Conservation (phyloP, 2,113 vertebrate genomes). For the Ammodytes marinus region DNA sequence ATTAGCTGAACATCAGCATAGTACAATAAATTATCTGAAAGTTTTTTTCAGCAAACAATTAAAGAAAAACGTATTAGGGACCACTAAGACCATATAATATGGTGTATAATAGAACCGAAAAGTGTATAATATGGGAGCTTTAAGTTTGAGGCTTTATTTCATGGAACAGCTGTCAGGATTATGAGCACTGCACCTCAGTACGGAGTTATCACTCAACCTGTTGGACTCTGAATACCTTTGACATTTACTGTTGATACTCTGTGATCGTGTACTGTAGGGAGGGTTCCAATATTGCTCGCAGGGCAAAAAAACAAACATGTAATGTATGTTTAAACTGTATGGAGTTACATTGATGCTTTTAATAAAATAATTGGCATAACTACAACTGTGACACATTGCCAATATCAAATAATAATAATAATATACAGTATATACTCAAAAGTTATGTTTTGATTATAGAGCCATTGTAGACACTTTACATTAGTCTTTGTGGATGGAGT, state of each 20-base stretch:
- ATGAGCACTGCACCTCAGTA: not conserved
- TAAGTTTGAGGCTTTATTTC: not conserved
- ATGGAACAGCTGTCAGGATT: not conserved
- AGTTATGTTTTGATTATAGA: slow-evolving; percentile 3
- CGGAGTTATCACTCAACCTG: not conserved
- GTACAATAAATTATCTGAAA: too few relatives aligned
- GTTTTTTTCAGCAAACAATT: too few relatives aligned
- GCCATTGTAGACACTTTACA: not conserved
- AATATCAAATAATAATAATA: not conserved
- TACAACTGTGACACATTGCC: not conserved
- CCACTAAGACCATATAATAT: too few relatives aligned
- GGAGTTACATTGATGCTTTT: too few relatives aligned
- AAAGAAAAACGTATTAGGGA: too few relatives aligned
- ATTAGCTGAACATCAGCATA: too few relatives aligned
- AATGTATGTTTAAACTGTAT: too few relatives aligned
- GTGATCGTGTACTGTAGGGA: not conserved
- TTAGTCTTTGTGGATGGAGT: not conserved
- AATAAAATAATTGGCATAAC: not conserved
- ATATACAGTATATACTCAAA: not conserved
- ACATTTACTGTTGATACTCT: not conserved
- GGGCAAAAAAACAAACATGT: not conserved
- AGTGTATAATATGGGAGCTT: too few relatives aligned
- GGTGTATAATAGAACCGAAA: too few relatives aligned
- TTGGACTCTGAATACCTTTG: not conserved
- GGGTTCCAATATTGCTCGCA: not conserved